Percentiles rank a stretch among this genome's conserved stretches.
Evolutionary conservation across 2,113 vertebrate genomes (phyloP).

Genomic region (Ibidorhyncha struthersii): DNA sequence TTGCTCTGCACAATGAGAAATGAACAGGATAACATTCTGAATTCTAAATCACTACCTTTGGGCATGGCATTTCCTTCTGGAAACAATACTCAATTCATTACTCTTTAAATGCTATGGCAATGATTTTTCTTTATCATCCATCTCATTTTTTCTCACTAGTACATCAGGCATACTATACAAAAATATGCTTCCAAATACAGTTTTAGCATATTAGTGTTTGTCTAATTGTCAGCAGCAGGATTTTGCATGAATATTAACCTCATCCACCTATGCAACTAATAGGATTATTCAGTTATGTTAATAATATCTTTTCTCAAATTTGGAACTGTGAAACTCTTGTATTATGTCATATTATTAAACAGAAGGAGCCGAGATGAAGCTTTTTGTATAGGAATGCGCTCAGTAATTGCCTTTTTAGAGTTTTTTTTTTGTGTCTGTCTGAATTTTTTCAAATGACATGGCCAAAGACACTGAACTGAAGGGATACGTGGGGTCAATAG

Average conservation of each 20-base stretch:
- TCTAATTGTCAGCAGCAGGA: neutral
- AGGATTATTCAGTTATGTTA: neutral
- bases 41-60: slow-evolving; percentile 40
- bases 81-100: neutral
- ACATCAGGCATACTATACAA: neutral
- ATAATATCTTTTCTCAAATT: neutral
- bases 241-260: neutral
- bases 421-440: neutral
- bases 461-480: neutral
- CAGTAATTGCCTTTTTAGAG: neutral
- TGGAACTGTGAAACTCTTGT: neutral
- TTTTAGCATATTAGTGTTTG: neutral
- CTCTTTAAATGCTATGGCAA: neutral
- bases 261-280: neutral
- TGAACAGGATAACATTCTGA: slow-evolving; percentile 22
- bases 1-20: neutral
- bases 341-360: neutral
- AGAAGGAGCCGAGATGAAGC: neutral
- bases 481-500: neutral
- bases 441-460: neutral
- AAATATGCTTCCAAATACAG: neutral
- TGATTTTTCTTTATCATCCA: neutral
- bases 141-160: neutral
- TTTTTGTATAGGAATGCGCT: neutral
- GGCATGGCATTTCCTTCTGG: neutral